Base-by-base conservation (phyloP, 2,888 invertebrate genomes). In the Aphidoletes aphidimyza region DNA sequence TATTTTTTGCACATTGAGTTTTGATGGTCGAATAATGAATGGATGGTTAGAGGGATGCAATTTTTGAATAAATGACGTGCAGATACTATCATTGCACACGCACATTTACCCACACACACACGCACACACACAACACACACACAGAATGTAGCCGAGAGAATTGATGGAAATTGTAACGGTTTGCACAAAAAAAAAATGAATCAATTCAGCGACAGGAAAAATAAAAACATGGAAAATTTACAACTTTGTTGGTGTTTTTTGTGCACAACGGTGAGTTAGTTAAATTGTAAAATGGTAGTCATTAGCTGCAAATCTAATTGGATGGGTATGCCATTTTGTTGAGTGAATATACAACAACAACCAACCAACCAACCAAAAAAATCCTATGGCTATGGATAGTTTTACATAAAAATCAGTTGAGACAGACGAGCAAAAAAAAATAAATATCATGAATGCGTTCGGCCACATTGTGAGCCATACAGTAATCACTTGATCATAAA, bases 1-100 rank as follows among this genome's bases (percentile, higher is more conserved):
- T 69, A 69, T 69, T 69, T 69, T 69, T 69, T 69, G 69, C 69
- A 30, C 69, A 69, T 69, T 69, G 69, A 69, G 69, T 69, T 69
- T 69, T 69, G 69, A 69, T 69, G 69, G 26, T 5, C 30, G 30
- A 69, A 69, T 69, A 69, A 69, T 69, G 69, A 69, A 69, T 30
- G 69, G 26, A 1, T 30, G 11, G 69, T 26, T 11, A 69, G 30
- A 69, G 69, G 69, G 5, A 69, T 22, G 3, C 22, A 22, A 1
- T 22, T 54, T 54, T 47, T 54, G 54, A n/a, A n/a, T n/a, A n/a
- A n/a, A n/a, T n/a, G n/a, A n/a, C 3, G n/a, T 3, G 54, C 54
- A 54, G 54, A 54, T 22, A 22, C n/a, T 22, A 54, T 22, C n/a
- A n/a, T 17, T 19, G 17, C 6, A 47, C 6, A 47, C 17, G 17